A percentile compares a stretch with the other conserved stretches of the same genome.
Evolutionary conservation across 2,797 vertebrate species (phyloP).

Genomic region (Synaphobranchus kaupii): DNA sequence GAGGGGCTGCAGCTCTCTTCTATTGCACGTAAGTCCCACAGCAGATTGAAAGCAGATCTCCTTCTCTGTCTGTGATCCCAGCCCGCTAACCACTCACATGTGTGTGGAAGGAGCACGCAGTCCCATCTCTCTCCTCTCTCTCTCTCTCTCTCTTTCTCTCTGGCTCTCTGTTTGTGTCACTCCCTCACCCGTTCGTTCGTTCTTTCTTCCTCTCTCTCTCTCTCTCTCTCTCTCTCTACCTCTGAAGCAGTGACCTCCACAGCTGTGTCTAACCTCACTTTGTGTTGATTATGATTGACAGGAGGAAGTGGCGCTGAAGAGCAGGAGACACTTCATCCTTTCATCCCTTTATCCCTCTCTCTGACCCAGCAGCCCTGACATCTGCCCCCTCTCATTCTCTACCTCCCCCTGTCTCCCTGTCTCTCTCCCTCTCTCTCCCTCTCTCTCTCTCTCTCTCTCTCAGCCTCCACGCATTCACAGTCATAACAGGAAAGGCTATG

Average conservation of each 20-base stretch:
- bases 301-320: background rate
- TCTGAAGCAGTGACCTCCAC: background rate
- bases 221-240: slow-evolving; percentile 37
- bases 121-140: slow-evolving; percentile 38
- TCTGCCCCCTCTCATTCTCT: background rate
- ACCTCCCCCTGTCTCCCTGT: background rate
- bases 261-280: background rate
- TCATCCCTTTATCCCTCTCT: background rate
- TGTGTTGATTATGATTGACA: background rate
- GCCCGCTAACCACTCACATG: slow-evolving; percentile 76
- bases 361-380: background rate
- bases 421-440: background rate
- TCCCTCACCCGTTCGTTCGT: background rate
- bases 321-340: slow-evolving; percentile 16
- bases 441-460: background rate
- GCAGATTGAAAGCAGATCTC: slow-evolving; percentile 69
- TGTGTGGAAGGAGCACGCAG: slow-evolving; percentile 65
- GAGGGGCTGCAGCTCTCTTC: slow-evolving; percentile 45
- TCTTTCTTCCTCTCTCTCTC: slow-evolving; percentile 28
- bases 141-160: slow-evolving; percentile 30
- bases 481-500: background rate
- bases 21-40: slow-evolving; percentile 54
- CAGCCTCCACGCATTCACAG: background rate
- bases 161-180: slow-evolving; percentile 27
- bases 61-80: slow-evolving; percentile 52